Evolutionary conservation across 2,888 invertebrate genomes (phyloP), one percentile per base, ranked within the genome.

Genomic region (Oasisia sp.): DNA sequence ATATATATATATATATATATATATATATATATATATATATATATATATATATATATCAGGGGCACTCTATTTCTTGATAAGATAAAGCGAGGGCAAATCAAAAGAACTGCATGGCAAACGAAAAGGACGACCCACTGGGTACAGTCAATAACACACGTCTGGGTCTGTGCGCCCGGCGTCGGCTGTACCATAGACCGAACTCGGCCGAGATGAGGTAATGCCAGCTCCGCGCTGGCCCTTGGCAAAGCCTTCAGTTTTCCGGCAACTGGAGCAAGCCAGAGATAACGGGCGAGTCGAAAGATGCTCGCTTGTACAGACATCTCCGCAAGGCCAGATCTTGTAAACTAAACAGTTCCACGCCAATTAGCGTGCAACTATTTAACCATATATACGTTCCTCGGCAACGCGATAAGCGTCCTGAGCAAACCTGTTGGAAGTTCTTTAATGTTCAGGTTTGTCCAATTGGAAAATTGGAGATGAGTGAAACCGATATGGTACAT

Each of bases 321-420:
- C 14, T 27, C 27, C n/a, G 74, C 74, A 19, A 74, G 19, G 74
- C 7, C 74, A 74, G 74, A 74, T 74, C n/a, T 74, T 74, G 74
- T 74, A 74, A 74, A 74, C 74, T 74, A 74, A 74, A 74, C 74
- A 74, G 74, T 74, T 74, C 74, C 74, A 74, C n/a, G 74, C 74
- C 74, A 74, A 74, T 74, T 74, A 74, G 74, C 27, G 74, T 7
- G 74, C 27, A 27, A 19, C 74, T n/a, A 74, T 74, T 74, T 74
- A 74, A 74, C 74, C 9, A 50, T 27, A 74, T 74, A 74, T 27
- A 74, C 74, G 19, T 74, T 74, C 7, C 74, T 74, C 74, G 74
- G 74, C 74, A 74, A 74, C 74, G n/a, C 74, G 74, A 74, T 74
- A 74, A 74, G 74, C 74, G 14, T n/a, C 19, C 27, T 7, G 74